Percentiles rank a stretch among this genome's conserved stretches.
These are phyloP conservation scores for Pheosia gnoma DNA, from an alignment of 2,888 invertebrate genomes.

Conservation along the genomic window DNA sequence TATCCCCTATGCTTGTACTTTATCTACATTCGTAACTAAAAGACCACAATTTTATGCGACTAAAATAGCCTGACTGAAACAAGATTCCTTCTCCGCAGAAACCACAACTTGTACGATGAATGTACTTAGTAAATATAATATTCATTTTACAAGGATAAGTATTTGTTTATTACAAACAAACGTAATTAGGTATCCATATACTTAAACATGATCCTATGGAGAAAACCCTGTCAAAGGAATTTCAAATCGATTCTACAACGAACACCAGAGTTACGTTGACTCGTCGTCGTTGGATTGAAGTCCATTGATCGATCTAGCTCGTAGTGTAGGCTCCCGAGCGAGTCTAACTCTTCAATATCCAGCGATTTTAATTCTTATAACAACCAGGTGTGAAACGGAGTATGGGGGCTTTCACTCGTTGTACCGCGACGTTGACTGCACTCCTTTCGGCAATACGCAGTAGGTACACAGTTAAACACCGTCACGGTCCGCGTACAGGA, in stretches of 20 bases:
- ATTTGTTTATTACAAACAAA: neutral
- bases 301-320: neutral
- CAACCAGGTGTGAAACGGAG: constrained; percentile 64
- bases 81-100: constrained; percentile 23
- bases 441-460: constrained; percentile 56
- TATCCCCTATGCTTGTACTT: no score
- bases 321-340: neutral
- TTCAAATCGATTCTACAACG: no score
- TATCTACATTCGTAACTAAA: neutral
- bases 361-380: constrained; percentile 50
- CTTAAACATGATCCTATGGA: no score
- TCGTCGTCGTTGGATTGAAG: neutral
- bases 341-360: constrained; percentile 12
- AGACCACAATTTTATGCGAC: neutral
- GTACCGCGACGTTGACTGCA: constrained; percentile 39
- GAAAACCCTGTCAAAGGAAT: no score
- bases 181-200: no score
- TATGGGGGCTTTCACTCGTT: constrained; percentile 76
- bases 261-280: no score
- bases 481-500: constrained; percentile 41
- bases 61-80: constrained; percentile 19
- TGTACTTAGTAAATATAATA: neutral
- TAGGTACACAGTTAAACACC: constrained; percentile 29
- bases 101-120: constrained; percentile 21
- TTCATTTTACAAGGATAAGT: neutral